Evolutionary conservation across 2,888 invertebrate species (phyloP).

Genomic region (Physocephala rufipes): DNA sequence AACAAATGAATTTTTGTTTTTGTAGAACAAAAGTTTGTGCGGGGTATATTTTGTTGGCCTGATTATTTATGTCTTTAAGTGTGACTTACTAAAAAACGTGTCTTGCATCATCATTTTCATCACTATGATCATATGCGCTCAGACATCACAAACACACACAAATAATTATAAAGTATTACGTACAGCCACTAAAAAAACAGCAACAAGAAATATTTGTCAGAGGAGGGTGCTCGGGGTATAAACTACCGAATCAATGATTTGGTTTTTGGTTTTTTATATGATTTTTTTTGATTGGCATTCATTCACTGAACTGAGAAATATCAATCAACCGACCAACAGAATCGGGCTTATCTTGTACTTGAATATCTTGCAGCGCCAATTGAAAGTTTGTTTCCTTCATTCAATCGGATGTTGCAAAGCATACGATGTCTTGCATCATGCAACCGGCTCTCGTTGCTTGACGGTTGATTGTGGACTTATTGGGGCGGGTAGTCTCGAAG

Average conservation of each 20-base stretch:
- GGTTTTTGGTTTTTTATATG: background rate
- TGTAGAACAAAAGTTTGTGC: no score
- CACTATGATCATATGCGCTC: background rate
- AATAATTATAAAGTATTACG: no score
- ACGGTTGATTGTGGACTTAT: background rate
- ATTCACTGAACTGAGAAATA: conserved; percentile 4
- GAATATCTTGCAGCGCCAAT: background rate
- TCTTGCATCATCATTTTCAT: conserved; percentile 25
- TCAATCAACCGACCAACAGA: conserved; percentile 7
- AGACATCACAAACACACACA: background rate
- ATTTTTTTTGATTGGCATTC: background rate
- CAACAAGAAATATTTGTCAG: no score
- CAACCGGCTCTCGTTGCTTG: background rate
- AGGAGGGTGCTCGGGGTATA: no score
- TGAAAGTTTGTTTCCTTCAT: background rate
- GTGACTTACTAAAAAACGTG: conserved; percentile 20
- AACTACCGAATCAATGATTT: no score
- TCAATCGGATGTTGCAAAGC: conserved; percentile 7
- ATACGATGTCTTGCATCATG: conserved; percentile 29
- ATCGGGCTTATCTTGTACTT: conserved; percentile 30
- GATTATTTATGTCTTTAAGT: background rate
- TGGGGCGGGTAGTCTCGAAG: background rate
- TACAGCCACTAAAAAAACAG: background rate
- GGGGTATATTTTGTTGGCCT: no score
- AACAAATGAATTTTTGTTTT: no score